Conservation (phyloP, 2,797 vertebrate species). For the Arctocebus calabarensis region DNA sequence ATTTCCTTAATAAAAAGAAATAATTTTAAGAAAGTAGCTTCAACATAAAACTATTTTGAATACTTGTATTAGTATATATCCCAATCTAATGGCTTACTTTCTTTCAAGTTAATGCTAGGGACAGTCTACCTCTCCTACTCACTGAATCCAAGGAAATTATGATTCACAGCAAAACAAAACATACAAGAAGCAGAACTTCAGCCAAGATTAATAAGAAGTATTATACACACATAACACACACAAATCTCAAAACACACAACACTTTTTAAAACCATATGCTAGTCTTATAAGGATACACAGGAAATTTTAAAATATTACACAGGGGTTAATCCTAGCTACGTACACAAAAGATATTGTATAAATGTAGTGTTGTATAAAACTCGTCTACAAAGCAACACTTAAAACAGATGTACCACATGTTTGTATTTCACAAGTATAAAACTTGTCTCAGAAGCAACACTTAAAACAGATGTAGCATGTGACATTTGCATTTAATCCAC, state of each 20-base stretch:
- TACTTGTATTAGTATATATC: neutral
- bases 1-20: conserved; percentile 48
- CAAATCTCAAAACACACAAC: neutral
- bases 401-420: conserved; percentile 46
- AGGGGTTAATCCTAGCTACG: conserved; percentile 31
- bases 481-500: conserved; percentile 45
- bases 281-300: conserved; percentile 24
- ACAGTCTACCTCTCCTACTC: conserved; percentile 46
- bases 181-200: conserved; percentile 76
- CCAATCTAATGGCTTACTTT: conserved; percentile 20
- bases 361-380: conserved; percentile 54
- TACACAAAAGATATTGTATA: conserved; percentile 47
- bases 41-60: conserved; percentile 60
- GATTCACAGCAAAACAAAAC: conserved; percentile 79
- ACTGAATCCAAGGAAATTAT: conserved; percentile 72
- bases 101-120: conserved; percentile 13
- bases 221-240: neutral
- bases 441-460: conserved; percentile 45
- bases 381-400: conserved; percentile 56
- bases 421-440: conserved; percentile 57
- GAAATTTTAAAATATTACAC: conserved; percentile 51
- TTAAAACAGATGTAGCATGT: conserved; percentile 53
- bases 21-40: conserved; percentile 59
- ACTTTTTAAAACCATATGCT: conserved; percentile 57
- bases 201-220: conserved; percentile 66